Percentiles rank a stretch among this genome's conserved stretches.
Evolutionary conservation across 2,797 vertebrate species (phyloP).

Genomic region (Nasua narica): DNA sequence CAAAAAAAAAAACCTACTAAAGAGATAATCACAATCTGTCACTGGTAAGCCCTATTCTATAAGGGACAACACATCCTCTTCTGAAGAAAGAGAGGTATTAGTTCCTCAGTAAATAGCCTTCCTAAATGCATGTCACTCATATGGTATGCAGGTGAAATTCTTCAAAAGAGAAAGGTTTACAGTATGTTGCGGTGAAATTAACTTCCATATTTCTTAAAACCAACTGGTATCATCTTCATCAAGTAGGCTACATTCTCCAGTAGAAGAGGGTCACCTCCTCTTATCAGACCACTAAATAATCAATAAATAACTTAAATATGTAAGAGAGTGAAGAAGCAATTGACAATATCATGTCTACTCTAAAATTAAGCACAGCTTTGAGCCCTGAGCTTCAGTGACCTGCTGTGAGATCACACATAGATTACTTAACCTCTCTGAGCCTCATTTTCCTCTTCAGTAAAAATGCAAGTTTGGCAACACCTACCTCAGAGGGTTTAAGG

Average conservation of each 20-base stretch:
- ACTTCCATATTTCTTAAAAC: not conserved
- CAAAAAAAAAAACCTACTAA: not conserved
- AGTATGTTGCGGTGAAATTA: not conserved
- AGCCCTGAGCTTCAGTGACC: not conserved
- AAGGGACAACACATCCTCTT: not conserved
- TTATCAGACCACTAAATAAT: not conserved
- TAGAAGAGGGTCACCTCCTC: not conserved
- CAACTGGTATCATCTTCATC: not conserved
- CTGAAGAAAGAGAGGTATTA: not conserved
- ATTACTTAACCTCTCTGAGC: not conserved
- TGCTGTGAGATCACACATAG: not conserved
- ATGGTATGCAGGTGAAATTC: not conserved
- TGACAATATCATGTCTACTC: not conserved
- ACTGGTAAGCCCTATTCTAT: not conserved
- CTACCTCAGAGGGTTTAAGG: not conserved
- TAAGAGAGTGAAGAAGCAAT: not conserved
- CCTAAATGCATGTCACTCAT: not conserved
- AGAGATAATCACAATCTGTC: not conserved
- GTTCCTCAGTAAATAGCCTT: not conserved
- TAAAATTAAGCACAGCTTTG: not conserved
- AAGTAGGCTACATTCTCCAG: not conserved
- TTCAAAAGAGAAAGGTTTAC: not conserved
- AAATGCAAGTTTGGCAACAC: not conserved
- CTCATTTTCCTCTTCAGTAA: not conserved
- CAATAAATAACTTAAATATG: not conserved